Conservation (phyloP, 2,888 invertebrate genomes). For the Stratiomys singularior region DNA sequence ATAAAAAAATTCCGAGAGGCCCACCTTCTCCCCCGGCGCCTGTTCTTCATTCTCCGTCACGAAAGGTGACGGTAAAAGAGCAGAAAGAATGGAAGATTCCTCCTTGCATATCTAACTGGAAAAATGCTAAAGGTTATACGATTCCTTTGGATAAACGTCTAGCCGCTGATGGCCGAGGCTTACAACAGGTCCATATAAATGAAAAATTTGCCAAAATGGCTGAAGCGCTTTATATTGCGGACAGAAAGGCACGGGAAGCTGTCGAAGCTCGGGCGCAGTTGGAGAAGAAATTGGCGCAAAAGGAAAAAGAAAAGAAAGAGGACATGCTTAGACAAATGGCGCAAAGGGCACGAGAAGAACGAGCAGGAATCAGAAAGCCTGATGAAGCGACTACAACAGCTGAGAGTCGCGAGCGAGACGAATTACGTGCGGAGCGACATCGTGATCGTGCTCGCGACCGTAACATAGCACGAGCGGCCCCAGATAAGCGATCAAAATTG, state of each 20-base stretch:
- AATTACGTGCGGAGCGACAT: slow-evolving; percentile 87
- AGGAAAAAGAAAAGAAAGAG: slow-evolving; percentile 98
- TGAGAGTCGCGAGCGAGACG: slow-evolving; percentile 83
- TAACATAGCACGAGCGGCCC: slow-evolving; percentile 92
- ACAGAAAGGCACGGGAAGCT: slow-evolving; percentile 95
- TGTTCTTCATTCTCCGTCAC: slow-evolving; percentile 96
- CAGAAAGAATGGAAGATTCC: slow-evolving; percentile 99
- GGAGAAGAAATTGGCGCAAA: slow-evolving; percentile 95
- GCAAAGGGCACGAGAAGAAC: slow-evolving; percentile 93
- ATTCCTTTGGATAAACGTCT: slow-evolving; percentile 97
- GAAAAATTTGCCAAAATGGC: slow-evolving; percentile 99
- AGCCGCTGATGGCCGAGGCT: slow-evolving; percentile 96
- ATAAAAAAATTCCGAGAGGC: slow-evolving; percentile 98
- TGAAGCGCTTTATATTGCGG: slow-evolving; percentile 97
- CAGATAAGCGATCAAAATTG: slow-evolving; percentile 91
- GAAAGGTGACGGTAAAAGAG: slow-evolving; percentile 97
- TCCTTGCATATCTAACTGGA: slow-evolving; percentile 99
- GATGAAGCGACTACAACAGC: slow-evolving; percentile 64
- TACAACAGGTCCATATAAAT: slow-evolving; percentile 97
- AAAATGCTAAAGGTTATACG: slow-evolving; percentile 97
- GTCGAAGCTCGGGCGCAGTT: slow-evolving; percentile 96
- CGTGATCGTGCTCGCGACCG: slow-evolving; percentile 92
- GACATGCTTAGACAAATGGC: slow-evolving; percentile 93
- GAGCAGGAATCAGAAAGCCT: slow-evolving; percentile 76
- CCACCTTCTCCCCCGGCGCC: slow-evolving; percentile 99